Percentiles rank a stretch among this genome's conserved stretches.
phyloP scores from a whole-genome alignment of 2,797 vertebrate genomes.

The Leucoraja ocellata region DNA sequence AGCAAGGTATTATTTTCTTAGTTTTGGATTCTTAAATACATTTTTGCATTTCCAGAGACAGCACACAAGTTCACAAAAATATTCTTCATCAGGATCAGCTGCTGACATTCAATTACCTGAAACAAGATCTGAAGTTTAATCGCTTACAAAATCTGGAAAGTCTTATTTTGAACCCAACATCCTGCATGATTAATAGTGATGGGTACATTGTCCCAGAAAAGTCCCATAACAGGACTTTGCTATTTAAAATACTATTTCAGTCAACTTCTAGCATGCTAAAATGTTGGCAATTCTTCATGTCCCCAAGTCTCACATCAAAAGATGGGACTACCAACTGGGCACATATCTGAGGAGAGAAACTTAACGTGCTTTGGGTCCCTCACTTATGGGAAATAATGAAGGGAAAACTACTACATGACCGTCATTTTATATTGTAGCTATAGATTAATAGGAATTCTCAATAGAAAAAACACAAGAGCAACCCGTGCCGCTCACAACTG shows the following conservation, averaged over 20 bases:
- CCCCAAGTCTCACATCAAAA: not conserved
- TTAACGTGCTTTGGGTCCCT: too few species aligned
- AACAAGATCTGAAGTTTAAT: not conserved
- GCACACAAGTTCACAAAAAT: not conserved
- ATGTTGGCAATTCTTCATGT: not conserved
- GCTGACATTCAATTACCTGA: too few species aligned
- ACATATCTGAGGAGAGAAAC: not conserved
- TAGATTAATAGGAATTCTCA: not conserved
- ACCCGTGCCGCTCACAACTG: not conserved
- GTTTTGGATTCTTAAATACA: not conserved
- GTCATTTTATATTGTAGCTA: too few species aligned
- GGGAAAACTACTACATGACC: too few species aligned
- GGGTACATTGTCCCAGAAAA: not conserved
- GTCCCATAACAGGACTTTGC: not conserved
- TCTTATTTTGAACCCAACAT: not conserved
- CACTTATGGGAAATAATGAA: too few species aligned
- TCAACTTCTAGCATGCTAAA: not conserved
- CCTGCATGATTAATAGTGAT: not conserved
- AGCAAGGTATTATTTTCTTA: not conserved
- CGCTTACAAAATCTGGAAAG: not conserved
- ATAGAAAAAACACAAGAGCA: not conserved
- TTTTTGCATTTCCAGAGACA: not conserved
- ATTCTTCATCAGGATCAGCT: not conserved
- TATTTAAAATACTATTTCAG: not conserved
- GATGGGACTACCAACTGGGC: not conserved